A percentile compares a stretch with the other conserved stretches of the same genome.
These are phyloP conservation scores for Noctua janthina DNA, from an alignment of 2,888 invertebrate species.

Conservation along the genomic window DNA sequence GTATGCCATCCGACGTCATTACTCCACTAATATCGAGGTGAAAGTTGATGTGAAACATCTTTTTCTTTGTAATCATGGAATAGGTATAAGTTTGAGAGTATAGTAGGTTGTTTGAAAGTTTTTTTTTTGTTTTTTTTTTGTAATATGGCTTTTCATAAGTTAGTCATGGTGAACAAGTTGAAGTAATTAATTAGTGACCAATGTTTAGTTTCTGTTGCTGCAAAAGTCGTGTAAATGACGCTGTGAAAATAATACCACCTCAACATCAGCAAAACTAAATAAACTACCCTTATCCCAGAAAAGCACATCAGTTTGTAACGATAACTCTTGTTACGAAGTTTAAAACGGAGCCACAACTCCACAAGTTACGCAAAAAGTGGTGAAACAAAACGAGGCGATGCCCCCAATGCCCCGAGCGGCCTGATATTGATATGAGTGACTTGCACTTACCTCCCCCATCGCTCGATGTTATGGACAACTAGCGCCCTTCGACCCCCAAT, in stretches of 20 bases:
- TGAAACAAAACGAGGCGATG: conserved; percentile 83
- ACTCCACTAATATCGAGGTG: conserved; percentile 77
- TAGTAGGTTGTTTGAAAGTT: background rate
- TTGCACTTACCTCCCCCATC: conserved; percentile 87
- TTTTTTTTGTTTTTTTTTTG: background rate
- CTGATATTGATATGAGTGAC: conserved; percentile 90
- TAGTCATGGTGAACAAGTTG: background rate
- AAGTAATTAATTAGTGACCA: background rate
- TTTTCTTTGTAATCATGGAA: conserved; percentile 45
- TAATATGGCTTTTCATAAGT: background rate
- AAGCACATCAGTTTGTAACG: conserved; percentile 66
- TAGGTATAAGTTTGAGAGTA: conserved; percentile 22
- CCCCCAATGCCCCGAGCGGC: conserved; percentile 71
- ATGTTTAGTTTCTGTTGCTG: background rate
- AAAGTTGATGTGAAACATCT: conserved; percentile 72
- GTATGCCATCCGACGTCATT: conserved; percentile 70
- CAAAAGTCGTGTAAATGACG: background rate
- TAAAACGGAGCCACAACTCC: conserved; percentile 70
- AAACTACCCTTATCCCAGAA: conserved; percentile 52
- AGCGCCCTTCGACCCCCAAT: conserved; percentile 72
- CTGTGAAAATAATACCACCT: background rate
- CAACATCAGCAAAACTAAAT: conserved; percentile 16
- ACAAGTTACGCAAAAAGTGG: conserved; percentile 83
- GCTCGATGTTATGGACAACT: conserved; percentile 84
- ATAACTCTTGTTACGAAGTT: conserved; percentile 68